Evolutionary conservation across 2,113 vertebrate genomes (phyloP).

Genomic region (Grus americana): DNA sequence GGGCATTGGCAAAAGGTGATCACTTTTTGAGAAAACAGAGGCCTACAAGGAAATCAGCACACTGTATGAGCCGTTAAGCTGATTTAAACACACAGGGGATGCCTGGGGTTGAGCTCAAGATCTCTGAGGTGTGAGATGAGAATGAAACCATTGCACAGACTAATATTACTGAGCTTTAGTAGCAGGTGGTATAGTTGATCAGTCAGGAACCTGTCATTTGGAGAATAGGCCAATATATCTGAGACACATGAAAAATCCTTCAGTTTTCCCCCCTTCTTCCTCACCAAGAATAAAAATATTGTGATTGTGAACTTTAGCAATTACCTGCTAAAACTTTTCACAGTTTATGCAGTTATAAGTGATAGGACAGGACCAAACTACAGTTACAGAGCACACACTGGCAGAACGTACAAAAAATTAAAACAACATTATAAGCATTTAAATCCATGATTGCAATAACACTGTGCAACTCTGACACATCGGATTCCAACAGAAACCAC

Average conservation of each 20-base stretch:
- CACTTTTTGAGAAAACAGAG: constrained; percentile 95
- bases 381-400: background rate
- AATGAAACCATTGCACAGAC: constrained; percentile 88
- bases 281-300: constrained; percentile 66
- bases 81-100: constrained; percentile 95
- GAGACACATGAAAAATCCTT: constrained; percentile 78
- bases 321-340: constrained; percentile 48
- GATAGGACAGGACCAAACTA: background rate
- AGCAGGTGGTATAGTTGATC: constrained; percentile 84
- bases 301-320: constrained; percentile 63
- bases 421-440: background rate
- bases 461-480: background rate
- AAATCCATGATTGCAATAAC: background rate
- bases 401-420: background rate
- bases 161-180: constrained; percentile 87
- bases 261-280: constrained; percentile 26
- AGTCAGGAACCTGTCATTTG: constrained; percentile 84
- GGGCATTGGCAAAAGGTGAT: constrained; percentile 97
- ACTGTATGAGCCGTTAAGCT: constrained; percentile 91
- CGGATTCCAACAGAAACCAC: background rate
- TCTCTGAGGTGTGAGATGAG: constrained; percentile 86
- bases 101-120: constrained; percentile 87
- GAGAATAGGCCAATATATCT: constrained; percentile 82
- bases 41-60: constrained; percentile 96
- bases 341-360: constrained; percentile 14